phyloP scores from a whole-genome alignment of 2,888 invertebrate genomes.

The Leptogaster cylindrica region DNA sequence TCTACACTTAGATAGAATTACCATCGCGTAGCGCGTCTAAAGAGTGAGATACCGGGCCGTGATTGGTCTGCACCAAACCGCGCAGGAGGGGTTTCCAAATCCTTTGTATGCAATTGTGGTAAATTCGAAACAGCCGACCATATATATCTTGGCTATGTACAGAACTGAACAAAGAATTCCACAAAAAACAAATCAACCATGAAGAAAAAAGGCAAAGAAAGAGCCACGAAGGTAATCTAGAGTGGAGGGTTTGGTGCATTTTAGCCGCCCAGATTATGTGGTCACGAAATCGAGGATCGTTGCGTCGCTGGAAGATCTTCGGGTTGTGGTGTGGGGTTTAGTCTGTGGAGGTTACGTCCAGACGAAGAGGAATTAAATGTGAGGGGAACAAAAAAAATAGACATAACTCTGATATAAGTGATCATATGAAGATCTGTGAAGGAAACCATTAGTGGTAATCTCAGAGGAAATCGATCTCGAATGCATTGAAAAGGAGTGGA shows the following conservation, averaged over 20 bases:
- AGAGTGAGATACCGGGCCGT: constrained; percentile 4
- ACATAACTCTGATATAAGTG: too few relatives aligned
- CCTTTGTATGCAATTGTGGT: constrained; percentile 37
- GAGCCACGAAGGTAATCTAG: constrained; percentile 22
- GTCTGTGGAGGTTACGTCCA: too few relatives aligned
- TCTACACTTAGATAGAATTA: constrained; percentile 17
- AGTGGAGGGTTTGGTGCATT: constrained; percentile 32
- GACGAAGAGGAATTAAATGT: too few relatives aligned
- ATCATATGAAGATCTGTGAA: too few relatives aligned
- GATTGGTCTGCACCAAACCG: constrained; percentile 41
- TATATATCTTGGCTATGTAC: constrained; percentile 13
- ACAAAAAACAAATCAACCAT: constrained; percentile 20
- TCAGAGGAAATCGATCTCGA: too few relatives aligned
- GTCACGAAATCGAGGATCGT: constrained; percentile 15
- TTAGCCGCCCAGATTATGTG: constrained; percentile 32
- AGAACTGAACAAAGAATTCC: constrained; percentile 14
- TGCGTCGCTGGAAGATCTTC: too few relatives aligned
- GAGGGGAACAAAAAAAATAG: too few relatives aligned
- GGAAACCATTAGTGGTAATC: too few relatives aligned
- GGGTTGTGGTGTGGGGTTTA: too few relatives aligned
- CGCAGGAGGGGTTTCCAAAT: constrained; percentile 45
- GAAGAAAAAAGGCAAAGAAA: constrained; percentile 21
- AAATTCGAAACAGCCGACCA: background rate
- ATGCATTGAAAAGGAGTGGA: too few relatives aligned
- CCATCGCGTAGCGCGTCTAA: background rate